Base-by-base conservation (phyloP, 2,888 invertebrate species). In the Actias luna region DNA sequence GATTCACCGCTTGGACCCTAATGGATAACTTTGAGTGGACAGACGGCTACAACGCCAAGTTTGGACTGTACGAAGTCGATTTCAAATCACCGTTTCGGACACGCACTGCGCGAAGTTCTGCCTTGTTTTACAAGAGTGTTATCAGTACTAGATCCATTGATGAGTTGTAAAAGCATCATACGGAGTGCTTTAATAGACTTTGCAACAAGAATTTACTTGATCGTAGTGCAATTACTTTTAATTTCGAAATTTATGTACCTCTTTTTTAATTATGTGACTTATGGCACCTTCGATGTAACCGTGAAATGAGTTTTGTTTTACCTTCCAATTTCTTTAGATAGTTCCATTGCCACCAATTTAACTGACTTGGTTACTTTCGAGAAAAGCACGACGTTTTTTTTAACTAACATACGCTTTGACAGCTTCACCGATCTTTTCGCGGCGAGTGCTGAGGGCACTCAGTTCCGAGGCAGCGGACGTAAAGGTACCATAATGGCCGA, bases 21-120 rank as follows among this genome's bases (percentile, higher is more conserved):
- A 86, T 94, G 85, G 95, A 95, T 72, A 94, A 94, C 72, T 94
- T 94, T 67, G 94, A 95, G 79, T 95, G 94, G 94, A 75, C 72
- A 89, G 73, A 72, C 55, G 94, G 94, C 16, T 94, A 93, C 70
- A 77, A 31, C 4, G 31, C 33, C 31, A 58, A 35, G 35, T 58
- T 58, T 18, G 58, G 58, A 8, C 58, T 58, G 5, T 58, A 58
- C 58, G 31, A 58, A 12, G 58, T 58, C 2, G 33, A 58, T n/a
- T 58, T 58, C 12, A 5, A 58, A 31, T 58, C 58, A 18, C 58
- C 58, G 14, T 22, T 5, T 0, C n/a, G 58, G 4, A 58, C 58
- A 29, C 58, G 58, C 2, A 58, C 58, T 18, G 22, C 58, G 5
- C 58, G 58, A 12, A 33, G 18, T 16, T 58, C 58, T n/a, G 58